phyloP scores from a whole-genome alignment of 2,888 invertebrate species.

The Tetranychus truncatus region DNA sequence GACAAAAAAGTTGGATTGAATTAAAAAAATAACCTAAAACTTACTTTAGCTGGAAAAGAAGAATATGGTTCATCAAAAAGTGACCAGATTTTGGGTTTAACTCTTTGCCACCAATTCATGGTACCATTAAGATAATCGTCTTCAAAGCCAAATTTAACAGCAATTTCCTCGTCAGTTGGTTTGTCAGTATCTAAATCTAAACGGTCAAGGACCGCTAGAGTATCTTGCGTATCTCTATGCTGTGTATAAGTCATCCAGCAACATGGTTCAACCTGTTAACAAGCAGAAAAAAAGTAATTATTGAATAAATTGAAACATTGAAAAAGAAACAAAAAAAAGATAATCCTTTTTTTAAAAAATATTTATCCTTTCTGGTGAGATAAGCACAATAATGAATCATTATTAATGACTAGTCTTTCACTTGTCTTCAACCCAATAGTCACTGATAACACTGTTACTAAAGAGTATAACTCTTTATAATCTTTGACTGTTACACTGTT shows the following conservation, averaged over 20 bases:
- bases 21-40: constrained; percentile 9
- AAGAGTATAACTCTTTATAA: too few species aligned
- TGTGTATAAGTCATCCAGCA: constrained; percentile 44
- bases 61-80: constrained; percentile 41
- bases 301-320: neutral
- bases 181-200: constrained; percentile 41
- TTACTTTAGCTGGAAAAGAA: constrained; percentile 38
- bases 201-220: constrained; percentile 37
- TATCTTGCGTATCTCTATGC: constrained; percentile 41
- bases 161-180: constrained; percentile 40
- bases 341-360: neutral
- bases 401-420: too few species aligned
- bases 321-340: neutral
- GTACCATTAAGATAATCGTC: constrained; percentile 36
- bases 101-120: constrained; percentile 37
- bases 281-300: neutral
- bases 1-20: too few species aligned
- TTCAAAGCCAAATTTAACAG: constrained; percentile 38
- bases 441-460: too few species aligned
- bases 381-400: too few species aligned
- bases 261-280: constrained; percentile 36
- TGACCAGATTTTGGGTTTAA: constrained; percentile 39
- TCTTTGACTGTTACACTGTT: too few species aligned
- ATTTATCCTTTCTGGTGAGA: neutral
- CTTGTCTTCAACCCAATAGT: too few species aligned